Base-by-base conservation (phyloP, 2,888 invertebrate genomes). In the Papilio gigon region DNA sequence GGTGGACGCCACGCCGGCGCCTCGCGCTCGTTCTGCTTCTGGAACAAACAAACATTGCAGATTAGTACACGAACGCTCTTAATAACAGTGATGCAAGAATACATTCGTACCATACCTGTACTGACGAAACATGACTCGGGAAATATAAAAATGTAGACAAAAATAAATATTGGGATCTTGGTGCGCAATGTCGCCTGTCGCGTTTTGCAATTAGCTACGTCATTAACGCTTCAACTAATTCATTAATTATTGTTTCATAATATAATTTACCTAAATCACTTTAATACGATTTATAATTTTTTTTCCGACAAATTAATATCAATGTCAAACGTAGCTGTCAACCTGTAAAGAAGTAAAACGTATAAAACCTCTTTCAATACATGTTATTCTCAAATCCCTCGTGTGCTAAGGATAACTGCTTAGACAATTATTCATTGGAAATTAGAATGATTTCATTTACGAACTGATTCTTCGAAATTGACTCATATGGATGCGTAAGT, bases 1-100 rank as follows among this genome's bases (percentile, higher is more conserved):
- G 81, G 84, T 77, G 82, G 84, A 84, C 86, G 86, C 85, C 86
- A 76, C 71, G 75, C 70, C 71, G 84, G 83, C 86, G 87, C 88
- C 86, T 74, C 84, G 75, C 72, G 75, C 72, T 78, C 74, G 71
- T 76, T 71, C 80, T 74, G 82, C 75, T 78, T 78, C 90, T 90
- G 87, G 14, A 90, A 90, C 84, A 88, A 88, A 56, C 71, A 61
- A 71, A 71, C 25, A 22, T 47, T 53, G 27, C 2, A n/a, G 1
- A 4, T 53, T 53, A 53, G 2, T 22, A 47, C 1, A 25, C 11
- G n/a, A 53, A 53, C 50, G 27, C n/a, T 53, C 14, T 17, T 25
- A 25, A 25, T 14, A 11, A 14, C 6, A 6, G n/a, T 25, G 17
- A 4, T n/a, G n/a, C 42, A 42, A n/a, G 42, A 42, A 42, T 8